Evolutionary conservation across 2,888 invertebrate species (phyloP).

Genomic region (Pristionchus entomophagus): DNA sequence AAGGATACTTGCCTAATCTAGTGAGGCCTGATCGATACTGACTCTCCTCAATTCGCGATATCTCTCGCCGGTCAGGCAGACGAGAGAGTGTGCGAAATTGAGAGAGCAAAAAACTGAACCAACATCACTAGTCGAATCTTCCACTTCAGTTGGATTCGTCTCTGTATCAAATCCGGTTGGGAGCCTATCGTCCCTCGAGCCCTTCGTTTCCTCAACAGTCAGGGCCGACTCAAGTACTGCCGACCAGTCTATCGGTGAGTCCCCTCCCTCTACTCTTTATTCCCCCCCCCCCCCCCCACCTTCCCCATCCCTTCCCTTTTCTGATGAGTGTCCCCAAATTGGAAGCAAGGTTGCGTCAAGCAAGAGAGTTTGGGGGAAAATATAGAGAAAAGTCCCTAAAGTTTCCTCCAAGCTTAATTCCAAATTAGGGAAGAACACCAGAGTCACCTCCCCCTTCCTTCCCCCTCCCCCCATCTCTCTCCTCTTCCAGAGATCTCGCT

Average conservation of each 20-base stretch:
- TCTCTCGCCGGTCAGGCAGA: too few relatives aligned
- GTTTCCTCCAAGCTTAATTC: too few relatives aligned
- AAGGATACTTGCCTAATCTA: too few relatives aligned
- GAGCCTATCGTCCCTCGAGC: conserved; percentile 82
- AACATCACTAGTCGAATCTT: neutral
- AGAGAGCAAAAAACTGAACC: too few relatives aligned
- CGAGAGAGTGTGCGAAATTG: too few relatives aligned
- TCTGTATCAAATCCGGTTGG: conserved; percentile 86
- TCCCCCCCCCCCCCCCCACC: too few relatives aligned
- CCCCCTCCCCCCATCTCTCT: too few relatives aligned
- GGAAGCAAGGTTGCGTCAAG: neutral
- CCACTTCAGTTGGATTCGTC: conserved; percentile 83
- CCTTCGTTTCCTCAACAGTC: conserved; percentile 86
- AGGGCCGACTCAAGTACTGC: conserved; percentile 93
- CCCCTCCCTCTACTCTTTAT: neutral
- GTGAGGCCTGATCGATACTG: too few relatives aligned
- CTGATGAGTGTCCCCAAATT: neutral
- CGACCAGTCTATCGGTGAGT: conserved; percentile 84
- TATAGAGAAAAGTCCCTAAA: neutral
- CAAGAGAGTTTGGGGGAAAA: neutral
- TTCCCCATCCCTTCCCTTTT: neutral
- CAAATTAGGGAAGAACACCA: too few relatives aligned
- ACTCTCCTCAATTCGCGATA: too few relatives aligned
- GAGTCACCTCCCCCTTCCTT: too few relatives aligned
- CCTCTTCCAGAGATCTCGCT: conserved; percentile 58